Base-by-base conservation (phyloP, 1,140 invertebrate genomes). In the Pectinophora gossypiella region DNA sequence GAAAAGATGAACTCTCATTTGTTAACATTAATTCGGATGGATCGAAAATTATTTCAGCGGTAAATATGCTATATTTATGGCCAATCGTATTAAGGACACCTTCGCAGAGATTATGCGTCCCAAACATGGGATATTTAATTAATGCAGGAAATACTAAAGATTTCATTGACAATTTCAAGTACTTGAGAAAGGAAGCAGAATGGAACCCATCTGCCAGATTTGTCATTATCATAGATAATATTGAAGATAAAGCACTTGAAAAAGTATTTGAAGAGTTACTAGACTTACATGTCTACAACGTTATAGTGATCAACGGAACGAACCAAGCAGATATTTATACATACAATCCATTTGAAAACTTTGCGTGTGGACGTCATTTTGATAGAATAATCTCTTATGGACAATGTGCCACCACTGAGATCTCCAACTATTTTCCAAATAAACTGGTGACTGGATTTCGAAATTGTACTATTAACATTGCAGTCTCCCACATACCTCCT, bases 311-410 rank as follows among this genome's bases (percentile, higher is more conserved):
- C 0, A 61, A 71, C 19, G 54, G 44, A 9, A 53, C 49, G 1
- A 32, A 19, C 4, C 48, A 71, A 15, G n/a, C n/a, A n/a, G 13
- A 64, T 1, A 13, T 77, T 10, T 76, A 67, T 19, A 67, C 68
- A 0, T 81, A 76, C 16, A 72, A 81, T 54, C 67, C 73, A 7
- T 81, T 67, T 19, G 69, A 73, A 12, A 68, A 78, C 36, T 71
- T 65, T 19, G 61, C 59, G 2, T 81, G 77, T 20, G 64, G 64
- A 1, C 64, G 61, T 44, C 12, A 15, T n/a, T 68, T 51, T 20
- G 43, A 54, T 6, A 43, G 18, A 13, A 51, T 64, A 12, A 61
- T 61, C n/a, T 19, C 32, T 0, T 57, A 56, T 15, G 61, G 58
- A 16, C 48, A 49, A 21, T 68, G 65, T 36, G 19, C 13, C 3